phyloP scores from a whole-genome alignment of 1,140 invertebrate genomes.

The Danaus melanippus region DNA sequence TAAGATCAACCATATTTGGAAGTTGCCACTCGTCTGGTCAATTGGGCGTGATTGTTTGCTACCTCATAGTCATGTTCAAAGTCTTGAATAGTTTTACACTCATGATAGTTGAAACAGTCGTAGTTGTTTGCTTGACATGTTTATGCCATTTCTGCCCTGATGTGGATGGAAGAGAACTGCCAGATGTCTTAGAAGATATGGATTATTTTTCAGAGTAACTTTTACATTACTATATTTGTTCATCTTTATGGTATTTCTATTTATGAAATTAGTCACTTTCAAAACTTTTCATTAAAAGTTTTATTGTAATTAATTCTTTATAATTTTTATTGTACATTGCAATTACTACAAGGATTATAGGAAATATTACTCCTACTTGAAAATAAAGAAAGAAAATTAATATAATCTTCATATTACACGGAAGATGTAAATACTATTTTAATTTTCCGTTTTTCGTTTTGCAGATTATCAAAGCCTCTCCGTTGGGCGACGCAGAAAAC shows the following conservation, averaged over 20 bases:
- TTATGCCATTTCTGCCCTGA: slow-evolving; percentile 39
- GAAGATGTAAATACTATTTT: too few species aligned
- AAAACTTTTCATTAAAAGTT: too few species aligned
- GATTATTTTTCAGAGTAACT: slow-evolving; percentile 57
- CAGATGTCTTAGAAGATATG: slow-evolving; percentile 56
- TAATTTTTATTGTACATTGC: too few species aligned
- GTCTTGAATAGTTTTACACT: slow-evolving; percentile 23
- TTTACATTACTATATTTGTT: neutral
- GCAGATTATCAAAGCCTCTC: slow-evolving; percentile 54
- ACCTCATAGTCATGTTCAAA: slow-evolving; percentile 31
- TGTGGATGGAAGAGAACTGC: slow-evolving; percentile 53
- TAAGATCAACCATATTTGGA: slow-evolving; percentile 45
- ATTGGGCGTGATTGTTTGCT: slow-evolving; percentile 44
- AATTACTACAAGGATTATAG: too few species aligned
- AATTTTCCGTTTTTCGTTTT: too few species aligned
- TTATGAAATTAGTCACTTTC: too few species aligned
- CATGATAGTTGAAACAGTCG: slow-evolving; percentile 24
- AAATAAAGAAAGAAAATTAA: too few species aligned
- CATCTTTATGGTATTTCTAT: too few species aligned
- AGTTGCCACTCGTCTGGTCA: slow-evolving; percentile 47
- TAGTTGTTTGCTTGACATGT: slow-evolving; percentile 26
- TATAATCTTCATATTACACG: too few species aligned
- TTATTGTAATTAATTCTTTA: too few species aligned
- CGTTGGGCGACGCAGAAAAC: slow-evolving; percentile 58
- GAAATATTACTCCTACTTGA: too few species aligned